Base-by-base conservation (phyloP, 2,113 vertebrate genomes). In the Myocastor coypus region DNA sequence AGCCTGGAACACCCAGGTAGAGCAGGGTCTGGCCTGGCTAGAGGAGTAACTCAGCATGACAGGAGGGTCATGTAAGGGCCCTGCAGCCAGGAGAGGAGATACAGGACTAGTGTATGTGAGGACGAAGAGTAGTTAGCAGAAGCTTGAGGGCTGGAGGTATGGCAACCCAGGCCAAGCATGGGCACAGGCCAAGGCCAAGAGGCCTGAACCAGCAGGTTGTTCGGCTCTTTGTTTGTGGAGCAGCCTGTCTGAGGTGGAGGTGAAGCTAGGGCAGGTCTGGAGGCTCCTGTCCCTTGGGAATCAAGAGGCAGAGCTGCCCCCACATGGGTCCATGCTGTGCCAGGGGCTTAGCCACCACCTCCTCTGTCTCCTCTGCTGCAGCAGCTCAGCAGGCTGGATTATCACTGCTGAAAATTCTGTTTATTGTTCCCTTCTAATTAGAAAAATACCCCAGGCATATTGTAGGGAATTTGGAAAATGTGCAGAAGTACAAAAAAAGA, bases 361-460 rank as follows among this genome's bases (percentile, higher is more conserved):
- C 2, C 94, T 85, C 4, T 14, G 63, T 28, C 24, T 55, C 61
- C 73, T 61, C 42, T 40, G n/a, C 66, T 5, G 61, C 59, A 81
- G 71, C 95, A n/a, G 82, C 95, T 42, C 42, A 3, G 95, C 94
- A 89, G 82, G 82, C 94, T 3, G 1, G 97, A 97, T 98, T 97
- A 96, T 59, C 6, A 1, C 97, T 89, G 95, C 92, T 93, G n/a
- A 97, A 89, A 95, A 95, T 94, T 96, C 95, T 97, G 97, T 97
- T 98, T 97, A 97, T 93, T 97, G 96, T 98, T 98, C 95, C 59
- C 37, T 96, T 94, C 89, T 97, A 98, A 98, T 97, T 95, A 97
- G 92, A 93, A 96, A 97, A 96, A 97, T 87, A 95, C 46, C 73
- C 42, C 64, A 75, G 87, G 94, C 81, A 93, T 19, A 0, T 64